Conservation (phyloP, 2,888 invertebrate genomes). For the Hanleya hanleyi region DNA sequence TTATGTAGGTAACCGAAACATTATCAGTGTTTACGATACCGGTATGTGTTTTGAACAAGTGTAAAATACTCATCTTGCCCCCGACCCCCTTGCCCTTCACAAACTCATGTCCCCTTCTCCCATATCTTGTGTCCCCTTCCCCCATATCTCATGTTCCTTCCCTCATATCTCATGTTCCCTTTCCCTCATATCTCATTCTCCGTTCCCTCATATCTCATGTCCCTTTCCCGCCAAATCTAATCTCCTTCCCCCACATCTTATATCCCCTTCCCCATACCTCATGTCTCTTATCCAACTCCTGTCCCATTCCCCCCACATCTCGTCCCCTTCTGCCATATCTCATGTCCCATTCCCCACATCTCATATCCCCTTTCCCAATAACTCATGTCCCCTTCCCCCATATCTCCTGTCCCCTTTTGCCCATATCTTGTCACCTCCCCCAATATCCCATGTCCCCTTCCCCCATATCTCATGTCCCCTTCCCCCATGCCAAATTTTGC, state of each 20-base stretch:
- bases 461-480: too few relatives aligned
- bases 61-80: too few relatives aligned
- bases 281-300: background rate
- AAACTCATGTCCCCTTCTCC: background rate
- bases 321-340: slow-evolving; percentile 12
- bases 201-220: background rate
- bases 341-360: slow-evolving; percentile 4
- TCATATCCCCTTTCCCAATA: background rate
- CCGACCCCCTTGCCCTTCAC: too few relatives aligned
- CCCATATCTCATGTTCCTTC: too few relatives aligned
- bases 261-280: slow-evolving; percentile 1
- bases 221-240: background rate
- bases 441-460: too few relatives aligned
- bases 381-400: background rate
- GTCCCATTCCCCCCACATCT: slow-evolving; percentile 16
- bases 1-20: too few relatives aligned
- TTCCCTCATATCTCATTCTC: background rate
- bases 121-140: too few relatives aligned
- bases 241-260: background rate
- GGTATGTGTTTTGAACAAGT: too few relatives aligned
- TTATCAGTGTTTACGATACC: too few relatives aligned
- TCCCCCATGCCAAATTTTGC: too few relatives aligned
- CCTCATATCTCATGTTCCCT: background rate
- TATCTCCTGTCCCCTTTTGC: too few relatives aligned
- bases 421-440: too few relatives aligned